Base-by-base conservation (phyloP, 1,140 invertebrate genomes). In the Lasaia peninsularis region DNA sequence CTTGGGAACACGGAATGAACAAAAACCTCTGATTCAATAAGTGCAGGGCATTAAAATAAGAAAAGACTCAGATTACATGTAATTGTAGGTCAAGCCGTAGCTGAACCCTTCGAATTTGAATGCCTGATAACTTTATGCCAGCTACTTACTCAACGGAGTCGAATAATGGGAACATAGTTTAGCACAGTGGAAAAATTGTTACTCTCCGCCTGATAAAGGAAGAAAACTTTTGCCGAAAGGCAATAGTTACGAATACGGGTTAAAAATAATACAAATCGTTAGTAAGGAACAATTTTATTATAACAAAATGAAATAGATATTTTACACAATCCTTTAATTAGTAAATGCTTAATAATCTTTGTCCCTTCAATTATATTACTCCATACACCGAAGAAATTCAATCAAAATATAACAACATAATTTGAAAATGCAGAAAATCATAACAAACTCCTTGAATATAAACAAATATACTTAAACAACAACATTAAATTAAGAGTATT, bases 281-380 rank as follows among this genome's bases (percentile, higher is more conserved):
- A 12, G 10, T 35, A 80, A 78, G 74, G 77, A 84, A 80, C 78
- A 71, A 73, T 75, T 81, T 79, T 81, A 80, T 74, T 84, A 84
- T 73, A 84, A 84, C 78, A 80, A 81, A 80, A 83, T 70, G 72
- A 70, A 67, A 74, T 74, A 82, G 69, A 77, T 52, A 54, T 54
- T 54, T 54, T 54, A 54, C 33, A 54, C 10, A 64, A 73, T 56
- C 68, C 62, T 62, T 51, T 72, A 62, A 63, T n/a, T n/a, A 73
- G 73, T 78, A 80, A 80, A 80, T 80, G 75, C 79, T 67, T 21
- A 20, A 14, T 34, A 31, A 31, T 52, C 21, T 31, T 51, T 32
- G 49, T 31, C 21, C 49, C 21, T 4, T 32, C 14, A 11, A 4
- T 18, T 11, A 21, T 8, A 5, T 52, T 24, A 21, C 52, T 24